Conservation (phyloP, 2,797 vertebrate genomes). For the Pteronotus mesoamericanus region DNA sequence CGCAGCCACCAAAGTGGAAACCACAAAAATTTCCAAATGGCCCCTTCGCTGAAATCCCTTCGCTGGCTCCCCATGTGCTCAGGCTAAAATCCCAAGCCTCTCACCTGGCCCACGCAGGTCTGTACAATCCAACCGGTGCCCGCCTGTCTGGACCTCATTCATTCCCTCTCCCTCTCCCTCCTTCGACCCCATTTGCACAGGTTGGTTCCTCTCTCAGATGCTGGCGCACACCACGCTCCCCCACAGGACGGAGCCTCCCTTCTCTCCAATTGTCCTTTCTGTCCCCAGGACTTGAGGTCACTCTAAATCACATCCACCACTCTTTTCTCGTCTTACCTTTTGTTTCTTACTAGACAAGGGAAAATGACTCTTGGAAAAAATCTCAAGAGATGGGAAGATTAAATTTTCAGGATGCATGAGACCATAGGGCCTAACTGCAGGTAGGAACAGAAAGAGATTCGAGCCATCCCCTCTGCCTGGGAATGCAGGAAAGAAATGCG, state of each 20-base stretch:
- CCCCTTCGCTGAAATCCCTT: background rate
- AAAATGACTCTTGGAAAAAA: background rate
- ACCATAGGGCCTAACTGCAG: background rate
- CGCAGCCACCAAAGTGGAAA: background rate
- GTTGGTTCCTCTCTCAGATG: background rate
- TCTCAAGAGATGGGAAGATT: background rate
- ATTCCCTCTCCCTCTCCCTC: accelerated
- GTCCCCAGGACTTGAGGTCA: background rate
- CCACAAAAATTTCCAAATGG: background rate
- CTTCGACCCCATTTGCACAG: background rate
- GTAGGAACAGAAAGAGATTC: background rate
- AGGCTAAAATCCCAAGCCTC: background rate
- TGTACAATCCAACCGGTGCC: background rate
- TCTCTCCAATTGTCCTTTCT: background rate
- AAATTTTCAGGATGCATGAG: background rate
- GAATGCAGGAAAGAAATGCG: background rate
- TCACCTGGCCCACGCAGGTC: background rate
- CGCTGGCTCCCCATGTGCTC: too few relatives aligned
- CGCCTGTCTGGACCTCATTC: background rate
- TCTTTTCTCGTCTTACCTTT: background rate
- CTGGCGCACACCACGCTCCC: background rate
- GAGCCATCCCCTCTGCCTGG: background rate
- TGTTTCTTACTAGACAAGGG: background rate
- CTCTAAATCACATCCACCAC: background rate
- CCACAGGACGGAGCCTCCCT: background rate